A percentile compares a stretch with the other conserved stretches of the same genome.
Conservation (phyloP, 2,113 vertebrate genomes). For the Campylomormyrus tamandua region DNA sequence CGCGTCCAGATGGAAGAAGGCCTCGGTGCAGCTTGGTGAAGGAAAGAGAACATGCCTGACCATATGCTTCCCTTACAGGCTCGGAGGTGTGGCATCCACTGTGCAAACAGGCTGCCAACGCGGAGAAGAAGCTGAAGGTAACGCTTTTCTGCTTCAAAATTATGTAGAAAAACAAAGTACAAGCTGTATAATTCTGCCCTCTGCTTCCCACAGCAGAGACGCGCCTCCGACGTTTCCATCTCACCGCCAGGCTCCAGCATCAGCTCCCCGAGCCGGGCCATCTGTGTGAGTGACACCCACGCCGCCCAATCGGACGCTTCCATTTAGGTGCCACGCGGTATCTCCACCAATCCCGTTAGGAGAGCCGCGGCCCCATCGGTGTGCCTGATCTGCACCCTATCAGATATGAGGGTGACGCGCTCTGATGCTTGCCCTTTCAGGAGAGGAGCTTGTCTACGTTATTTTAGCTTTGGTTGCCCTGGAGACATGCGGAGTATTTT, state of each 20-base stretch:
- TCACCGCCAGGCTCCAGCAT: constrained; percentile 88
- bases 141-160: not conserved
- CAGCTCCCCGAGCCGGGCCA: constrained; percentile 83
- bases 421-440: not conserved
- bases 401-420: not conserved
- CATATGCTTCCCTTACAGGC: constrained; percentile 54
- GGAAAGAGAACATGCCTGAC: not conserved
- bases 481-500: not conserved
- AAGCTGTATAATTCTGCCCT: not conserved
- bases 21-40: not conserved
- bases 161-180: not conserved
- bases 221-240: constrained; percentile 85
- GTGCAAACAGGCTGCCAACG: constrained; percentile 87
- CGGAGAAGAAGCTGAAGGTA: constrained; percentile 87
- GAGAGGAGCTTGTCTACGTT: not conserved
- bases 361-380: not conserved
- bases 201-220: constrained; percentile 70
- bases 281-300: constrained; percentile 68
- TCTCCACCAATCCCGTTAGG: not conserved
- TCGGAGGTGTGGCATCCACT: constrained; percentile 93
- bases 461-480: not conserved
- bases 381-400: not conserved
- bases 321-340: not conserved
- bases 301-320: no score
- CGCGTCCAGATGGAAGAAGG: not conserved